A percentile compares a stretch with the other conserved stretches of the same genome.
Evolutionary conservation across 2,113 vertebrate genomes (phyloP).

Genomic region (Stercorarius parasiticus): DNA sequence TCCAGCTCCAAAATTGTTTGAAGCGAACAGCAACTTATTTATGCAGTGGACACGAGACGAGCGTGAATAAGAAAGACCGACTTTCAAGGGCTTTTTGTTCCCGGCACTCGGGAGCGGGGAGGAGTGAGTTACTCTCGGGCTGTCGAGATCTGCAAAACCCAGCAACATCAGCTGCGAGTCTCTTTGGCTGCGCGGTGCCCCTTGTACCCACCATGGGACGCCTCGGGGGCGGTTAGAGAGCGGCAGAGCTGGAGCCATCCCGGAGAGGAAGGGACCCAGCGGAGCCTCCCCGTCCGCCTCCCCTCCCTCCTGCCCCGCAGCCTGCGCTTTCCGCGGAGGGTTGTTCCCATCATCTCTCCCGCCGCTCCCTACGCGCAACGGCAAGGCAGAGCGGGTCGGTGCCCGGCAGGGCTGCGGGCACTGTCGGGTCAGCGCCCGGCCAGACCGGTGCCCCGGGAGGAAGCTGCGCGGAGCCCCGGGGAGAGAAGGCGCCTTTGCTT

Average conservation of each 20-base stretch:
- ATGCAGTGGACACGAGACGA: neutral
- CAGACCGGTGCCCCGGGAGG: too few relatives aligned
- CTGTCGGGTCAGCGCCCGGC: neutral
- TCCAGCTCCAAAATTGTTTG: neutral
- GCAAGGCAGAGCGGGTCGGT: neutral
- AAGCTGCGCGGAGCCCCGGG: neutral
- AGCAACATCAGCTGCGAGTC: neutral
- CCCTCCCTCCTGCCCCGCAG: neutral
- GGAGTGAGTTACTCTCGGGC: neutral
- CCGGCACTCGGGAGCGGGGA: neutral
- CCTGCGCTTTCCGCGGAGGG: neutral
- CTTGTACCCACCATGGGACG: fast-evolving
- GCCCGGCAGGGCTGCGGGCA: neutral
- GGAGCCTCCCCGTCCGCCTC: neutral
- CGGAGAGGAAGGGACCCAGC: neutral
- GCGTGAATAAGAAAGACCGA: neutral
- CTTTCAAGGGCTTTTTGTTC: neutral
- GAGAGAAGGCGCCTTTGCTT: neutral
- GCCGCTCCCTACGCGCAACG: neutral
- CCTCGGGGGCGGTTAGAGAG: neutral
- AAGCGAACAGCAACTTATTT: neutral
- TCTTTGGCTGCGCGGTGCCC: neutral
- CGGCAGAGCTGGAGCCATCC: too few relatives aligned
- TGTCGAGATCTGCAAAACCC: neutral
- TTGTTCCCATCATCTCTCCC: neutral